phyloP scores from a whole-genome alignment of 2,113 vertebrate species.

The Myxocyprinus asiaticus region DNA sequence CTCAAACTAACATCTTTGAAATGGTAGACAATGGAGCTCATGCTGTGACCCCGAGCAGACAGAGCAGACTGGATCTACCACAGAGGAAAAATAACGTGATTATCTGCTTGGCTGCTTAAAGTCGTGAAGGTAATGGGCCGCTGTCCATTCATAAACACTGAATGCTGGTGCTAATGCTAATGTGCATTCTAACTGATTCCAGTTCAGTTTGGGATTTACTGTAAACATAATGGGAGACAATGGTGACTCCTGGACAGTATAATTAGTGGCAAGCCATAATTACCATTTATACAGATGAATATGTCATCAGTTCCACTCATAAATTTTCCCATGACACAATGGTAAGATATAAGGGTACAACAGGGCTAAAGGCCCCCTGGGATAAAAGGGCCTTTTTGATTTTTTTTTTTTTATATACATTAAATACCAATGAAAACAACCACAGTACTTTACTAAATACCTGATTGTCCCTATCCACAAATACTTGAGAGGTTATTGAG shows the following conservation, averaged over 20 bases:
- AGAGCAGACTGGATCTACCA: constrained; percentile 26
- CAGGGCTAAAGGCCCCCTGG: no score
- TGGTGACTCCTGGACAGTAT: background rate
- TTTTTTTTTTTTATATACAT: no score
- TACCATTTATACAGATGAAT: constrained; percentile 8
- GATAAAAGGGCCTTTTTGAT: no score
- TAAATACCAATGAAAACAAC: no score
- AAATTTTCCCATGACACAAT: background rate
- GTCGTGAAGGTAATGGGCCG: constrained; percentile 32
- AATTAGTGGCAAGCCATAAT: background rate
- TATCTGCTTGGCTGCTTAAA: constrained; percentile 30
- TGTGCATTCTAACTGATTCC: background rate
- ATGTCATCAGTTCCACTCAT: background rate
- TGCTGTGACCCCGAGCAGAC: constrained; percentile 28
- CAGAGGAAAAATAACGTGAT: constrained; percentile 31
- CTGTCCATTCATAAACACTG: constrained; percentile 40
- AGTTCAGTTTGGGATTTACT: background rate
- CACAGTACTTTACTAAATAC: no score
- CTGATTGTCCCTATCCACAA: no score
- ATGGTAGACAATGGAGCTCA: background rate
- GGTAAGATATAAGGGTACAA: no score
- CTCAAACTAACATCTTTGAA: background rate
- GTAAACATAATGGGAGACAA: constrained; percentile 13
- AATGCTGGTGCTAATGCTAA: constrained; percentile 7
- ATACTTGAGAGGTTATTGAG: no score